Percentiles rank a stretch among this genome's conserved stretches.
phyloP scores from a whole-genome alignment of 2,797 vertebrate genomes.

The Rachycentron canadum region DNA sequence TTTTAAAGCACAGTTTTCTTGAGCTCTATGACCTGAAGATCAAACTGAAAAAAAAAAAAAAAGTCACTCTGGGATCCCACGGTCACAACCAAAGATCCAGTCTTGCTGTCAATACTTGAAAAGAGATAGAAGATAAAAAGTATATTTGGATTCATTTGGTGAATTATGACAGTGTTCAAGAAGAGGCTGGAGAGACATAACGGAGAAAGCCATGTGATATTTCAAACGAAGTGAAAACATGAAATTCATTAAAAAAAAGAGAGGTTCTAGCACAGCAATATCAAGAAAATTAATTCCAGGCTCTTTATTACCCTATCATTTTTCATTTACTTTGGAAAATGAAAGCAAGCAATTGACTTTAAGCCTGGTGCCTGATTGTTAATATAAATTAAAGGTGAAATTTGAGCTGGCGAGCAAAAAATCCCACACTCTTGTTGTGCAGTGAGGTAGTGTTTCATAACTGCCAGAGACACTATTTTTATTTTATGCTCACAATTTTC shows the following conservation, averaged over 20 bases:
- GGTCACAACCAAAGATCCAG: neutral
- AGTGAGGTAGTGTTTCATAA: neutral
- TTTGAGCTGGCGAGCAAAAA: conserved; percentile 18
- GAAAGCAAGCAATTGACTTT: conserved; percentile 26
- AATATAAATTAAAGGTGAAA: conserved; percentile 36
- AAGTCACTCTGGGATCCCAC: neutral
- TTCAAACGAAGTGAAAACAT: conserved; percentile 34
- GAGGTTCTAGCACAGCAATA: neutral
- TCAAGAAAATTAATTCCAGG: conserved; percentile 17
- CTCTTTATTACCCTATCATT: conserved; percentile 29
- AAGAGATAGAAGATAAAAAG: neutral
- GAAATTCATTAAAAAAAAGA: conserved; percentile 11
- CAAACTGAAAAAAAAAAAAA: conserved; percentile 1
- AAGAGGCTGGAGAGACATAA: conserved; percentile 13
- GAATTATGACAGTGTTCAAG: conserved; percentile 16
- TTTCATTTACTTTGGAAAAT: conserved; percentile 39
- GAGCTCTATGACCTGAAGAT: conserved; percentile 9
- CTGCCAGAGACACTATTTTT: neutral
- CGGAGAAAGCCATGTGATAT: neutral
- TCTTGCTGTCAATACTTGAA: conserved; percentile 3
- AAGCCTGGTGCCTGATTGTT: conserved; percentile 32
- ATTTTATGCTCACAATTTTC: conserved; percentile 10
- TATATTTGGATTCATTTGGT: neutral
- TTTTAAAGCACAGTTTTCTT: conserved; percentile 3
- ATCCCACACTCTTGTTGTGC: neutral